These are phyloP conservation scores for Hirundo rustica DNA, from an alignment of 2,797 vertebrate species.

Conservation along the genomic window DNA sequence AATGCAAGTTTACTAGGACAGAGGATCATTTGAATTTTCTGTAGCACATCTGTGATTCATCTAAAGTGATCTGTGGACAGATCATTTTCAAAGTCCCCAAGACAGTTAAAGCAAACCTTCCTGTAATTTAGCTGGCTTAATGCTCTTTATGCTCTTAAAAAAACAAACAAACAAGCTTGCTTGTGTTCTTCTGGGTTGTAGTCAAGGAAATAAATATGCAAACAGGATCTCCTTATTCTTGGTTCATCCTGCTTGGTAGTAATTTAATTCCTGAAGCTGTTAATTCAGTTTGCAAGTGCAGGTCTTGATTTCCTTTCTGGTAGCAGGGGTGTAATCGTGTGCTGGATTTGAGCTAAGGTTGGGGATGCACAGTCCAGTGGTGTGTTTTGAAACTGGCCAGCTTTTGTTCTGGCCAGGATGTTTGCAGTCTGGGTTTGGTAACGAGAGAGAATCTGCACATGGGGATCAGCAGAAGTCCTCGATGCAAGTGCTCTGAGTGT, in stretches of 20 bases:
- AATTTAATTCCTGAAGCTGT: background rate
- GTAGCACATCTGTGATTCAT: background rate
- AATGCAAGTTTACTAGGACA: background rate
- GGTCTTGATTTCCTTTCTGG: background rate
- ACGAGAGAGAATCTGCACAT: background rate
- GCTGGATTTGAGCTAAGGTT: accelerated
- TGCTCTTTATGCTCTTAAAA: background rate
- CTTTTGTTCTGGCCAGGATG: background rate
- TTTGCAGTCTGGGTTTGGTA: background rate
- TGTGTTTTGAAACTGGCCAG: background rate
- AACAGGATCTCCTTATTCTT: constrained; percentile 31
- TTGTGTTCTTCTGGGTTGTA: background rate
- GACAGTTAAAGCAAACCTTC: background rate
- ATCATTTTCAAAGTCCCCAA: background rate
- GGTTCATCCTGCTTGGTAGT: constrained; percentile 15
- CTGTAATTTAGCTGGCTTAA: background rate
- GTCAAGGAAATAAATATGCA: constrained; percentile 32
- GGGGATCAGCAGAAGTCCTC: background rate
- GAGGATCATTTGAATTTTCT: background rate
- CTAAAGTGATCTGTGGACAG: background rate
- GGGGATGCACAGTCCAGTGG: background rate
- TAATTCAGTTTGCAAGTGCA: background rate
- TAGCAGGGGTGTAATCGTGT: accelerated
- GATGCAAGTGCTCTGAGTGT: accelerated
- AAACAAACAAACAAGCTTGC: background rate